These are phyloP conservation scores for Oeneis ivallda DNA, from an alignment of 2,888 invertebrate genomes.

Conservation along the genomic window DNA sequence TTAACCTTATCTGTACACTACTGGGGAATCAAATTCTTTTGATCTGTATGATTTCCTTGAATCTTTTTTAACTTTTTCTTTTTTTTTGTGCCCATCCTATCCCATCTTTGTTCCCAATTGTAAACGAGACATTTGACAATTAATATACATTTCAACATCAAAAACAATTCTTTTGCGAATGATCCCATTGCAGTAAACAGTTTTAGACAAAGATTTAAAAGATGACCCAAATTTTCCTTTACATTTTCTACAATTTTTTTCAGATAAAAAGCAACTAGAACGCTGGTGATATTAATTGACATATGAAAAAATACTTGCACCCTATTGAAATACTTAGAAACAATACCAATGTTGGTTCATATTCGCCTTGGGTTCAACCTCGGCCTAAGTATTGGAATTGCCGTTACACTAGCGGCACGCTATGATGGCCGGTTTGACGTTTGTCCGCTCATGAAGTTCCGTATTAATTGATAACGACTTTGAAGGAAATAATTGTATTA, in stretches of 20 bases:
- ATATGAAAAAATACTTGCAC: slow-evolving; percentile 11
- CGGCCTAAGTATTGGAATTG: slow-evolving; percentile 47
- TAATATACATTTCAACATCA: background rate
- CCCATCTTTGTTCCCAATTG: background rate
- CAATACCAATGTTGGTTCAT: slow-evolving; percentile 22
- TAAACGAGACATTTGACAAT: background rate
- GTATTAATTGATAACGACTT: too few species aligned
- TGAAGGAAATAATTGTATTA: too few species aligned
- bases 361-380: slow-evolving; percentile 45
- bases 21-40: too few species aligned
- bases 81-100: background rate
- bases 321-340: slow-evolving; percentile 28
- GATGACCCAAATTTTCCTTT: background rate
- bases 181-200: background rate
- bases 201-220: slow-evolving; percentile 3
- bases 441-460: too few species aligned
- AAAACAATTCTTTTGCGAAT: background rate
- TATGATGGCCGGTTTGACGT: too few species aligned
- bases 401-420: too few species aligned
- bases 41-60: too few species aligned
- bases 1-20: too few species aligned
- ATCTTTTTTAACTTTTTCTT: background rate
- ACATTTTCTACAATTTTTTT: background rate
- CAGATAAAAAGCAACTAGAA: background rate
- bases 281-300: background rate